Evolutionary conservation across 1,140 invertebrate genomes (phyloP).

Genomic region (Elysia chlorotica): DNA sequence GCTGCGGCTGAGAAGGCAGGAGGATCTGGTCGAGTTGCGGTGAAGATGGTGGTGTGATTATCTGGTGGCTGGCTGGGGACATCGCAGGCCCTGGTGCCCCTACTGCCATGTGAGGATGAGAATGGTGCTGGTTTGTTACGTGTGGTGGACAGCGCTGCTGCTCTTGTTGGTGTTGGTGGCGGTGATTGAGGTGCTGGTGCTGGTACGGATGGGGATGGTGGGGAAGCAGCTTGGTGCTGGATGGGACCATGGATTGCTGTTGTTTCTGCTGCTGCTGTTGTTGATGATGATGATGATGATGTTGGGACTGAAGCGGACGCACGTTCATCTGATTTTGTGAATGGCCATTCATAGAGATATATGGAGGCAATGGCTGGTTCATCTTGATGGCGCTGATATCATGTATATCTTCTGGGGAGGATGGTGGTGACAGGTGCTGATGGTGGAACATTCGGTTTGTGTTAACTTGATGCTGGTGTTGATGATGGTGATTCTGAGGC

Average conservation of each 20-base stretch:
- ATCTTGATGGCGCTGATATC: constrained; percentile 22
- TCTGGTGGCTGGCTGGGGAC: constrained; percentile 41
- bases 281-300: too few species aligned
- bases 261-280: too few species aligned
- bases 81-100: constrained; percentile 31
- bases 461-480: background rate
- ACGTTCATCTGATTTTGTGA: constrained; percentile 34
- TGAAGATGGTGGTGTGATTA: constrained; percentile 68
- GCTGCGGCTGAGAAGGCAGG: constrained; percentile 33
- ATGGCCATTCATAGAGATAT: constrained; percentile 44
- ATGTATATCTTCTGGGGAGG: constrained; percentile 64
- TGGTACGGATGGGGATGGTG: constrained; percentile 27
- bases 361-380: constrained; percentile 25
- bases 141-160: too few species aligned
- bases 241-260: too few species aligned
- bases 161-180: too few species aligned
- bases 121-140: too few species aligned
- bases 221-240: constrained; percentile 15
- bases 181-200: too few species aligned
- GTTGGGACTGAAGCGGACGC: constrained; percentile 27
- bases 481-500: constrained; percentile 45
- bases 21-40: constrained; percentile 65
- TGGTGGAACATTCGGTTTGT: too few species aligned
- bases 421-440: constrained; percentile 67
- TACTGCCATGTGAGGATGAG: too few species aligned